Evolutionary conservation across 2,113 vertebrate species (phyloP).

Genomic region (Trematocara macrostoma): DNA sequence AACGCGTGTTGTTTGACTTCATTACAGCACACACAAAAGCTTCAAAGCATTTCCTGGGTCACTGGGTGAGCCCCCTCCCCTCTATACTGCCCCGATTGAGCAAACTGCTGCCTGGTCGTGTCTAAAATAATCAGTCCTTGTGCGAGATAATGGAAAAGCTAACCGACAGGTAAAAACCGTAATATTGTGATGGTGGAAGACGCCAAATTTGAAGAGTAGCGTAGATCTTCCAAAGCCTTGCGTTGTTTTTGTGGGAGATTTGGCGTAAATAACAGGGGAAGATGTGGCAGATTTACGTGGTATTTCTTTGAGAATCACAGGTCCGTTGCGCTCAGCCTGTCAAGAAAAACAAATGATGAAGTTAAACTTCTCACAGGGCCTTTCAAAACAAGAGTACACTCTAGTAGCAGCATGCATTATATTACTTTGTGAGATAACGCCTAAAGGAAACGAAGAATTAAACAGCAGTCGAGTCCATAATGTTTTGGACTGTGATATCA

Average conservation of each 20-base stretch:
- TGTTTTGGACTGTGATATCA: neutral
- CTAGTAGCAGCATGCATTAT: fast-evolving
- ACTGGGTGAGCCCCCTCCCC: neutral
- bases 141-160: neutral
- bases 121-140: neutral
- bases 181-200: neutral
- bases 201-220: neutral
- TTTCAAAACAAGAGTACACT: neutral
- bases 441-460: neutral
- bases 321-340: neutral
- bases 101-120: neutral
- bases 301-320: neutral
- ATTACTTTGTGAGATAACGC: fast-evolving
- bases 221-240: neutral
- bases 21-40: neutral
- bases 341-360: neutral
- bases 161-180: neutral
- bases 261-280: neutral
- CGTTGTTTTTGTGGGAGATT: neutral
- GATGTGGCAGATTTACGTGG: neutral
- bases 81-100: neutral
- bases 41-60: slow-evolving; percentile 36
- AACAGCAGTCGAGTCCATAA: neutral
- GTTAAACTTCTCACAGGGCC: neutral
- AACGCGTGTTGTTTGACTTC: neutral